phyloP scores from a whole-genome alignment of 2,888 invertebrate species.

The Lepeophtheirus nordmannii region DNA sequence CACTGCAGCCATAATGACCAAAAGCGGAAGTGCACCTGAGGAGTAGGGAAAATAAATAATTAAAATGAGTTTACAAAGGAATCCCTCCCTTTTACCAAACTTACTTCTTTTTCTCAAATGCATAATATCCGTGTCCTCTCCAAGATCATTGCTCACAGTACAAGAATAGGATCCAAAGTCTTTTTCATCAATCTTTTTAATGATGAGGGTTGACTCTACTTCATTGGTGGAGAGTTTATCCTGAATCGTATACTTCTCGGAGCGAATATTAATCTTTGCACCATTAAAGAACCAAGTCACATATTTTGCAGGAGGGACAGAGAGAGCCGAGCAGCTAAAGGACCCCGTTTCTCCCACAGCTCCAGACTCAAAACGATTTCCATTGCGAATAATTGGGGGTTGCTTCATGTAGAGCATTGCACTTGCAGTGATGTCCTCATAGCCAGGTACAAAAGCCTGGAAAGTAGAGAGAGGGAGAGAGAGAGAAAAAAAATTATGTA shows the following conservation, averaged over 20 bases:
- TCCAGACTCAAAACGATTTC: background rate
- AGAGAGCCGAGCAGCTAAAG: background rate
- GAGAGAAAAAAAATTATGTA: too few relatives aligned
- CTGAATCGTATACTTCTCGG: background rate
- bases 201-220: background rate
- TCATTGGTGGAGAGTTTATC: background rate
- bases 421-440: background rate
- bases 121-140: background rate
- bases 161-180: background rate
- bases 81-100: slow-evolving; percentile 34
- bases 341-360: background rate
- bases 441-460: slow-evolving; percentile 1
- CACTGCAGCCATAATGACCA: slow-evolving; percentile 67
- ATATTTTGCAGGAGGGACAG: background rate
- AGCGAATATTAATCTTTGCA: background rate
- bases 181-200: background rate
- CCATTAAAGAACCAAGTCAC: background rate
- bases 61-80: slow-evolving; percentile 8
- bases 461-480: background rate
- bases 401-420: slow-evolving; percentile 4
- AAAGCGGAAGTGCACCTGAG: slow-evolving; percentile 56
- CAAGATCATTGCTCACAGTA: slow-evolving; percentile 3
- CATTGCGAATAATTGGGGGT: background rate
- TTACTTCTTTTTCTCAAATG: slow-evolving; percentile 59
- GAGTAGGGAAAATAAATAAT: slow-evolving; percentile 29